phyloP scores from a whole-genome alignment of 2,888 invertebrate species.

The Diploptera punctata region DNA sequence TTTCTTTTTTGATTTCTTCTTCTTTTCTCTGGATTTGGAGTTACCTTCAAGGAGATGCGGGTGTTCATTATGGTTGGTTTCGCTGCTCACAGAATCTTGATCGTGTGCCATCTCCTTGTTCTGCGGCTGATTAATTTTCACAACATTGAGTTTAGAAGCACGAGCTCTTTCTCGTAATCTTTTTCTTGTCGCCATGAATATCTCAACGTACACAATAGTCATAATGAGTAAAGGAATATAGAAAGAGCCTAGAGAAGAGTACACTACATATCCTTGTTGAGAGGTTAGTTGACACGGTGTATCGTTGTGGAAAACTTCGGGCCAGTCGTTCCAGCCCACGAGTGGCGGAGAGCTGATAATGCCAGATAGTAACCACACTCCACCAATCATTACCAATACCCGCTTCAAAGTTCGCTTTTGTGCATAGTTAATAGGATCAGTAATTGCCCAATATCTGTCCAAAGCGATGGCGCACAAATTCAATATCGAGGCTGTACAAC shows the following conservation, averaged over 20 bases:
- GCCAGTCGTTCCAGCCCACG: conserved; percentile 96
- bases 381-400: conserved; percentile 82
- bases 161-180: conserved; percentile 83
- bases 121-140: conserved; percentile 52
- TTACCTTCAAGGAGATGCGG: conserved; percentile 18
- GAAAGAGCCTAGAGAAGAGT: conserved; percentile 92
- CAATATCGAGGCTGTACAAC: conserved; percentile 94
- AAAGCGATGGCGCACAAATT: conserved; percentile 94
- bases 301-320: conserved; percentile 74
- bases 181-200: conserved; percentile 90
- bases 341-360: conserved; percentile 90
- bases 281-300: conserved; percentile 86
- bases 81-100: conserved; percentile 80
- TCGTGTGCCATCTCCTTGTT: conserved; percentile 51
- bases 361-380: conserved; percentile 85
- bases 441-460: conserved; percentile 94
- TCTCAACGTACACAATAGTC: conserved; percentile 96
- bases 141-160: conserved; percentile 78
- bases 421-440: conserved; percentile 93
- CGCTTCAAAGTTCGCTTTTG: conserved; percentile 88
- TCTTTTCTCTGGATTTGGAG: conserved; percentile 23
- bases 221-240: conserved; percentile 93
- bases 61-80: conserved; percentile 57
- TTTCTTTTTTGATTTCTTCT: conserved; percentile 27
- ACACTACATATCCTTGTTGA: conserved; percentile 89